Percentiles rank a stretch among this genome's conserved stretches.
These are phyloP conservation scores for Dryoscopus gambensis DNA, from an alignment of 2,113 vertebrate genomes.

Conservation along the genomic window DNA sequence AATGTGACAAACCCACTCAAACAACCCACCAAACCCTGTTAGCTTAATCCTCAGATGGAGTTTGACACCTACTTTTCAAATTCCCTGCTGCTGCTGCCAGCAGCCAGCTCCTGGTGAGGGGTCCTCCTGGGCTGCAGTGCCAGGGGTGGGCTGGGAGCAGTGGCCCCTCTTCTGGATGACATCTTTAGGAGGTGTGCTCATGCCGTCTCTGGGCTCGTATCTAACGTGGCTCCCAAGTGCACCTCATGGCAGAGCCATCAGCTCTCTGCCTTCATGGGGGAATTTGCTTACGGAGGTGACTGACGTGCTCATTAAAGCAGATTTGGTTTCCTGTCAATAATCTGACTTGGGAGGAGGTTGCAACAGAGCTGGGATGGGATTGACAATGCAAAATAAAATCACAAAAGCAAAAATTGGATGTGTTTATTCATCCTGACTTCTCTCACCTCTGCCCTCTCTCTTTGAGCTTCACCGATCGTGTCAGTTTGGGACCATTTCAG, in stretches of 20 bases:
- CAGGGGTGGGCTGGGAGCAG: neutral
- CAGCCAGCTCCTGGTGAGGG: neutral
- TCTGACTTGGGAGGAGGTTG: neutral
- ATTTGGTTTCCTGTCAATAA: neutral
- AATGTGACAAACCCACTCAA: neutral
- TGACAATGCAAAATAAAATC: neutral
- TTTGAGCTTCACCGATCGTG: fast-evolving
- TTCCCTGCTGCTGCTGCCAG: neutral
- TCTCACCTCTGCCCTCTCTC: neutral
- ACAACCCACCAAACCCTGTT: neutral
- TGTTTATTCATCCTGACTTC: neutral
- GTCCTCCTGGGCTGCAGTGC: fast-evolving
- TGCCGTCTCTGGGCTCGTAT: neutral
- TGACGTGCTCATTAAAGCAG: neutral
- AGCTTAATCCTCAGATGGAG: neutral
- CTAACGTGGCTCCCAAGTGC: neutral
- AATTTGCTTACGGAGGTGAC: neutral
- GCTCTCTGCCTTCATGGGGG: fast-evolving
- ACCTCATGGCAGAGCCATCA: fast-evolving
- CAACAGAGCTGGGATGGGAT: neutral
- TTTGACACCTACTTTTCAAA: neutral
- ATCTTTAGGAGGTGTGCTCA: neutral
- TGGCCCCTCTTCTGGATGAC: neutral
- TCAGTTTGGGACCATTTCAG: neutral
- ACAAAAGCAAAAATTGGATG: neutral